Conservation (phyloP, 1,140 invertebrate species). For the Neodiprion lecontei region DNA sequence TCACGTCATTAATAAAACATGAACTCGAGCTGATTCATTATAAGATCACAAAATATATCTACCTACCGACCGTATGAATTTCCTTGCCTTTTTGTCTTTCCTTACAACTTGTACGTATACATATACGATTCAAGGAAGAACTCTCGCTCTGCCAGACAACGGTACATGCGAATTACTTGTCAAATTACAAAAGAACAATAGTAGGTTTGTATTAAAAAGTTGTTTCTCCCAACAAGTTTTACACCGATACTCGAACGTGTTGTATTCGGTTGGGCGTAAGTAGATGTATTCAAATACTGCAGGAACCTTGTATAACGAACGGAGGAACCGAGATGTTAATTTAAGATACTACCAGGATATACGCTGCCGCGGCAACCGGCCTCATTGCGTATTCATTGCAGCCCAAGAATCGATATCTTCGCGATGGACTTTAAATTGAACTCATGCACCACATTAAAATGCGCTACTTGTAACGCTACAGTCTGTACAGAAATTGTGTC, state of each 20-base stretch:
- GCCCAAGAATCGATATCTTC: conserved; percentile 7
- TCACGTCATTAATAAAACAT: conserved; percentile 6
- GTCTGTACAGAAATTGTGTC: not conserved
- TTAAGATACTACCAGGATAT: not conserved
- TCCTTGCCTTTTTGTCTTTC: not conserved
- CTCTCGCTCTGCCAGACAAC: too few species aligned
- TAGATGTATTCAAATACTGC: not conserved
- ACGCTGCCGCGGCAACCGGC: not conserved
- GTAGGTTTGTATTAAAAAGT: too few species aligned
- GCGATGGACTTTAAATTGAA: conserved; percentile 5
- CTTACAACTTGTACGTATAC: not conserved
- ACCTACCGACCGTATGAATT: not conserved
- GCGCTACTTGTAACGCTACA: not conserved
- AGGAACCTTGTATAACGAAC: not conserved
- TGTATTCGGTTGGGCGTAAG: not conserved
- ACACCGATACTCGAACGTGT: too few species aligned
- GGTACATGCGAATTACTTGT: too few species aligned
- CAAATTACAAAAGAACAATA: too few species aligned
- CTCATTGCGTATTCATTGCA: conserved; percentile 4
- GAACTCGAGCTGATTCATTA: not conserved
- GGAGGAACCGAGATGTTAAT: conserved; percentile 4
- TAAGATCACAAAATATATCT: not conserved
- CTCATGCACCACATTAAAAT: conserved; percentile 2
- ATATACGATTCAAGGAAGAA: too few species aligned
- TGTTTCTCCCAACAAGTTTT: too few species aligned